These are phyloP conservation scores for Torymus tubicola DNA, from an alignment of 2,888 invertebrate species.

Conservation along the genomic window DNA sequence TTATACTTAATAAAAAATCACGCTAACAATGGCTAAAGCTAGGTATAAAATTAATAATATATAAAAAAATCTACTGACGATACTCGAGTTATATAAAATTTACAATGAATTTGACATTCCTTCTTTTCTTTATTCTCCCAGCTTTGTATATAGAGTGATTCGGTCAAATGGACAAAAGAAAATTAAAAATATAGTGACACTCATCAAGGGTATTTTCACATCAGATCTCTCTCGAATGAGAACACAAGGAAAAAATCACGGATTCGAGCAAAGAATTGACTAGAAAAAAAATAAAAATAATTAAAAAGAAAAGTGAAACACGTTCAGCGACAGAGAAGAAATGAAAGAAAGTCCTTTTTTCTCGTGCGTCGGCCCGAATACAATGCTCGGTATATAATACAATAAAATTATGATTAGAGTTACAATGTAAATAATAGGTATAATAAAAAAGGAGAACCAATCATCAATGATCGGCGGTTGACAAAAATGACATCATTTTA, in stretches of 20 bases:
- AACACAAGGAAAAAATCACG: slow-evolving; percentile 47
- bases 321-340: slow-evolving; percentile 27
- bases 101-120: slow-evolving; percentile 48
- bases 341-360: slow-evolving; percentile 32
- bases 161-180: neutral
- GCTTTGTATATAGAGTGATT: slow-evolving; percentile 30
- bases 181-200: slow-evolving; percentile 48
- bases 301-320: neutral
- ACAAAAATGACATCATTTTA: slow-evolving; percentile 7
- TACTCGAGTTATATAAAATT: slow-evolving; percentile 59
- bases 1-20: slow-evolving; percentile 52
- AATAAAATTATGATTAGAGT: slow-evolving; percentile 24
- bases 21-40: slow-evolving; percentile 55
- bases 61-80: slow-evolving; percentile 23
- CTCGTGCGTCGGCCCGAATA: slow-evolving; percentile 27
- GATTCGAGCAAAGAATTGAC: slow-evolving; percentile 66
- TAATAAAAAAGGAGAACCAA: slow-evolving; percentile 17
- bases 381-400: slow-evolving; percentile 37
- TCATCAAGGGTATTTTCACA: neutral
- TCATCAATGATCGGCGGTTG: slow-evolving; percentile 2
- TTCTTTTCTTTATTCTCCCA: neutral
- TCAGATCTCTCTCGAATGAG: slow-evolving; percentile 33
- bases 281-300: slow-evolving; percentile 62
- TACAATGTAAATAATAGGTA: slow-evolving; percentile 21
- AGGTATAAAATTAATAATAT: slow-evolving; percentile 54